Evolutionary conservation across 2,113 vertebrate genomes (phyloP), one percentile per base, ranked within the genome.

Genomic region (Notarius quadriscutis): DNA sequence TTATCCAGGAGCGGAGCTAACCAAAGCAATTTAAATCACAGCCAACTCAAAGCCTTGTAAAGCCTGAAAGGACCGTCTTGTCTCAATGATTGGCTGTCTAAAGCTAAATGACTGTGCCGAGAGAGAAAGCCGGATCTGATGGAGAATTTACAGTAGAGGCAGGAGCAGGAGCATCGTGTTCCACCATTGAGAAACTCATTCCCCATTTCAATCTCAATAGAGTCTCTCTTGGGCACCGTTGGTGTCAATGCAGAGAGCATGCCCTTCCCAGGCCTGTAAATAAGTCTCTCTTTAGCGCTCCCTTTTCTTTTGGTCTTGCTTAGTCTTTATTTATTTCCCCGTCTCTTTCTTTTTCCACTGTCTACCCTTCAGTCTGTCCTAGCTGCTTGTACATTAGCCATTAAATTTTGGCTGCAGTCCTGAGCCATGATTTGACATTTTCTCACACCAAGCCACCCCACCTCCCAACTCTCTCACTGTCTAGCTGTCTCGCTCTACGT

Each of bases 201-300:
- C 83, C 75, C 78, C 69, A 88, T 87, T 90, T 87, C 84, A 90
- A 90, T 88, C 75, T 86, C 57, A 89, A 88, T 86, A 78, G 80
- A 77, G 48, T 65, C 30, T 81, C 83, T 71, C 87, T 69, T 12
- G 30, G 62, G 50, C 80, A 34, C 53, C 50, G 25, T 55, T 84
- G 81, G 57, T 74, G 55, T 87, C 80, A 74, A 41, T 77, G 58
- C 84, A 55, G 88, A 67, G 84, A 84, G 83, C 85, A 67, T 65
- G 71, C 80, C 86, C 89, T 90, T 90, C 89, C 89, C 89, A 89
- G 83, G 89, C 87, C 85, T 90, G 89, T 90, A 90, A 90, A 90
- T 85, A 89, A 83, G 83, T 69, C 85, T 87, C 77, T n/a, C 15
- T 87, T 81, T 74, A 78, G 65, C 71, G 72, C 27, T 84, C 51